phyloP scores from a whole-genome alignment of 2,888 invertebrate species.

The Lypha dubia region DNA sequence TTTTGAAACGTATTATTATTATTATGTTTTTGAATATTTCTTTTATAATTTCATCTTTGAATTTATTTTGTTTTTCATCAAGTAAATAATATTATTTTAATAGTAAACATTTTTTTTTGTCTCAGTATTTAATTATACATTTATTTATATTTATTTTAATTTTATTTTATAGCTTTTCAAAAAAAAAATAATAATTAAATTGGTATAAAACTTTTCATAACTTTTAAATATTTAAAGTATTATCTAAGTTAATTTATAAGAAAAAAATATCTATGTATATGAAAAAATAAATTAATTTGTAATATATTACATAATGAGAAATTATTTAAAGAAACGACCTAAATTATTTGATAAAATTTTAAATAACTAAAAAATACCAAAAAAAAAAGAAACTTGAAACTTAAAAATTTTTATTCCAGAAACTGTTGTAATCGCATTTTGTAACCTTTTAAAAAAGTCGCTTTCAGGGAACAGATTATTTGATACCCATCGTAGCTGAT shows the following conservation, averaged over 20 bases:
- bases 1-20: conserved; percentile 71
- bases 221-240: conserved; percentile 2
- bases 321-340: not conserved
- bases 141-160: conserved; percentile 46
- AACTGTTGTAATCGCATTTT: too few species aligned
- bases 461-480: too few species aligned
- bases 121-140: conserved; percentile 56
- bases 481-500: too few species aligned
- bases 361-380: not conserved
- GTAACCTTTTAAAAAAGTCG: not conserved
- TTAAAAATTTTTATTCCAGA: too few species aligned
- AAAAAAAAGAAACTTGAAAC: too few species aligned
- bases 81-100: conserved; percentile 71
- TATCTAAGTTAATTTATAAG: not conserved
- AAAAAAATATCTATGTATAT: not conserved
- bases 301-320: conserved; percentile 7
- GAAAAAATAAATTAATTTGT: not conserved
- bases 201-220: conserved; percentile 8
- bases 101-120: conserved; percentile 64
- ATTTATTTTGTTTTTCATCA: conserved; percentile 56
- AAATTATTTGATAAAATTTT: conserved; percentile 1
- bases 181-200: conserved; percentile 33
- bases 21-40: conserved; percentile 64
- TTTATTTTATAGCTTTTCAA: conserved; percentile 55
- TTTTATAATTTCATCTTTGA: conserved; percentile 68